Percentiles rank a stretch among this genome's conserved stretches.
Conservation (phyloP, 1,140 invertebrate species). For the Zaprionus vittiger region DNA sequence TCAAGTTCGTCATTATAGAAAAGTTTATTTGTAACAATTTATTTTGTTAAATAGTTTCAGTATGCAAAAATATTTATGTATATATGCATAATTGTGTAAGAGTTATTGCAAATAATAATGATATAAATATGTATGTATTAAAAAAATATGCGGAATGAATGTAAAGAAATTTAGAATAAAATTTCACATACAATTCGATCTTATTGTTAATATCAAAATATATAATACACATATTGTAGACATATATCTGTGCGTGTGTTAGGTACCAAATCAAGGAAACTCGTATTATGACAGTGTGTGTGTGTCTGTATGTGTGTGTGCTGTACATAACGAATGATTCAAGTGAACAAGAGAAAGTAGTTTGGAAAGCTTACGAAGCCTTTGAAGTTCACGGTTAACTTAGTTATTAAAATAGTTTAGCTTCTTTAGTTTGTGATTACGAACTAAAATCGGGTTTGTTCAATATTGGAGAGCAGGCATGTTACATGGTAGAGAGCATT, state of each 20-base stretch:
- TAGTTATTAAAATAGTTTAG: slow-evolving; percentile 24
- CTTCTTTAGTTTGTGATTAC: slow-evolving; percentile 36
- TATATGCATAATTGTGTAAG: slow-evolving; percentile 33
- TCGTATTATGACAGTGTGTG: slow-evolving; percentile 32
- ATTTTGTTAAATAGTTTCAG: slow-evolving; percentile 39
- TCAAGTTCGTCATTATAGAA: slow-evolving; percentile 45
- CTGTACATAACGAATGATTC: slow-evolving; percentile 46
- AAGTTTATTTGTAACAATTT: slow-evolving; percentile 72
- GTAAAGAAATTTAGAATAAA: slow-evolving; percentile 34
- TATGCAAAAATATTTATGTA: slow-evolving; percentile 72
- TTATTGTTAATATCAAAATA: slow-evolving; percentile 5
- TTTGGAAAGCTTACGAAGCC: slow-evolving; percentile 25
- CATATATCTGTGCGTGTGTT: slow-evolving; percentile 3
- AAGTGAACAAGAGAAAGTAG: slow-evolving; percentile 18
- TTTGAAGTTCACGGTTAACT: slow-evolving; percentile 24
- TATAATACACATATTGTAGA: slow-evolving; percentile 13
- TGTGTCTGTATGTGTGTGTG: slow-evolving; percentile 28
- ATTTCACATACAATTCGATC: slow-evolving; percentile 11
- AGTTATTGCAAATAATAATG: slow-evolving; percentile 18
- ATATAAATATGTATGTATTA: slow-evolving; percentile 20
- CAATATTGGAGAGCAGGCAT: slow-evolving; percentile 1
- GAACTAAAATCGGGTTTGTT: slow-evolving; percentile 27
- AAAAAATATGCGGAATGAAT: slow-evolving; percentile 42
- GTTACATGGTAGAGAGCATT: not conserved
- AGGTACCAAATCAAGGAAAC: slow-evolving; percentile 53